These are phyloP conservation scores for Oscheius myriophilus DNA, from an alignment of 2,888 invertebrate species.

Conservation along the genomic window DNA sequence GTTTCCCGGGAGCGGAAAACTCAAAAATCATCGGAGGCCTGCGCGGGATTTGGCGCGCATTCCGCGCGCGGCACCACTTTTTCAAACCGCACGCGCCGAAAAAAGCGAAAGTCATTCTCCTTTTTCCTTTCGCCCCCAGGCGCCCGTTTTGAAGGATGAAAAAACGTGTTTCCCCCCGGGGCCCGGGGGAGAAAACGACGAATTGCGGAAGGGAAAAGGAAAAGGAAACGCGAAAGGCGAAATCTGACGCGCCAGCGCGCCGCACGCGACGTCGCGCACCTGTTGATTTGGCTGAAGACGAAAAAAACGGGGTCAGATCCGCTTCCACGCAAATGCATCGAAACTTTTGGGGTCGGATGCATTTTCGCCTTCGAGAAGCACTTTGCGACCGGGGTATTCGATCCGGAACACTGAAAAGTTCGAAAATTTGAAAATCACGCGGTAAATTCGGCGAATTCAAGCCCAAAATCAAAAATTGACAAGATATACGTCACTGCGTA, in stretches of 20 bases:
- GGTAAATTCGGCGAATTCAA: neutral
- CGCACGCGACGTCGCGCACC: neutral
- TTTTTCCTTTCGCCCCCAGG: neutral
- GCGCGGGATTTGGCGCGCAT: neutral
- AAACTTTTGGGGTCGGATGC: no score
- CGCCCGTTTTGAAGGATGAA: neutral
- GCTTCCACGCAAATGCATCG: neutral
- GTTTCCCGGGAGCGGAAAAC: neutral
- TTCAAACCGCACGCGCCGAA: constrained; percentile 2
- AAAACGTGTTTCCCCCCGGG: constrained; percentile 18
- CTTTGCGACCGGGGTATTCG: neutral
- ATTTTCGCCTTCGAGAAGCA: neutral
- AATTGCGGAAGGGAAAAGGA: constrained; percentile 17
- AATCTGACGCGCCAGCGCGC: constrained; percentile 2
- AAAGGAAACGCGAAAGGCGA: constrained; percentile 4
- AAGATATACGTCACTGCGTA: no score
- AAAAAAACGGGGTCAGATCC: constrained; percentile 22
- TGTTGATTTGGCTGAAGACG: neutral
- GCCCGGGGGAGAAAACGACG: neutral
- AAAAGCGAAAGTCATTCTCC: constrained; percentile 15
- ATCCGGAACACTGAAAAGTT: neutral
- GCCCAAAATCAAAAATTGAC: neutral
- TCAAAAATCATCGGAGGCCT: neutral
- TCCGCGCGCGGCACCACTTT: neutral
- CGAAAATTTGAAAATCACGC: no score